A percentile compares a stretch with the other conserved stretches of the same genome.
Conservation (phyloP, 2,888 invertebrate genomes). For the Seira musarum region DNA sequence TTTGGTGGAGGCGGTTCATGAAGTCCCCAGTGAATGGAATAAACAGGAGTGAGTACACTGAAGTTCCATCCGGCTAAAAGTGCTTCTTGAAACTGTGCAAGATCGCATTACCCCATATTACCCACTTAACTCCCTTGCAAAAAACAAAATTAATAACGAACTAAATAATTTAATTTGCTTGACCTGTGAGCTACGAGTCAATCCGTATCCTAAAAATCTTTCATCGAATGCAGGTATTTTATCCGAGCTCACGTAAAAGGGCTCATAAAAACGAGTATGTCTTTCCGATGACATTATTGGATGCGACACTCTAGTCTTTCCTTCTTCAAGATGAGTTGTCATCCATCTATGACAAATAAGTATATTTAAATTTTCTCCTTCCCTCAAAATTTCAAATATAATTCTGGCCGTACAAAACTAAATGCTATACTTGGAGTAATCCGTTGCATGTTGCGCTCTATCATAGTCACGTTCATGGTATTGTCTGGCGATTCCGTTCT, state of each 20-base stretch:
- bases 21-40: conserved; percentile 36
- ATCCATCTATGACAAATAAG: conserved; percentile 33
- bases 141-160: too few relatives aligned
- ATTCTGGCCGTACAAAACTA: too few relatives aligned
- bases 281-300: conserved; percentile 11
- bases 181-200: conserved; percentile 55
- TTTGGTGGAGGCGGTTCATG: too few relatives aligned
- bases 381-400: too few relatives aligned
- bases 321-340: conserved; percentile 28
- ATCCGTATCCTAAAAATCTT: conserved; percentile 54
- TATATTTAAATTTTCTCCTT: too few relatives aligned
- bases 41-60: conserved; percentile 32
- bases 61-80: conserved; percentile 26
- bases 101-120: too few relatives aligned
- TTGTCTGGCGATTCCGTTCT: too few relatives aligned
- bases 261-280: conserved; percentile 79
- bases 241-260: conserved; percentile 78
- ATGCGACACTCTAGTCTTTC: conserved; percentile 38
- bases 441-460: conserved; percentile 44
- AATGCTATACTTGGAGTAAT: conserved; percentile 34
- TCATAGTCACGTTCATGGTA: background rate
- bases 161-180: too few relatives aligned
- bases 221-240: conserved; percentile 44
- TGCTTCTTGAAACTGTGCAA: conserved; percentile 14
- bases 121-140: too few relatives aligned